phyloP scores from a whole-genome alignment of 2,888 invertebrate species.

The Nycteola revayana region DNA sequence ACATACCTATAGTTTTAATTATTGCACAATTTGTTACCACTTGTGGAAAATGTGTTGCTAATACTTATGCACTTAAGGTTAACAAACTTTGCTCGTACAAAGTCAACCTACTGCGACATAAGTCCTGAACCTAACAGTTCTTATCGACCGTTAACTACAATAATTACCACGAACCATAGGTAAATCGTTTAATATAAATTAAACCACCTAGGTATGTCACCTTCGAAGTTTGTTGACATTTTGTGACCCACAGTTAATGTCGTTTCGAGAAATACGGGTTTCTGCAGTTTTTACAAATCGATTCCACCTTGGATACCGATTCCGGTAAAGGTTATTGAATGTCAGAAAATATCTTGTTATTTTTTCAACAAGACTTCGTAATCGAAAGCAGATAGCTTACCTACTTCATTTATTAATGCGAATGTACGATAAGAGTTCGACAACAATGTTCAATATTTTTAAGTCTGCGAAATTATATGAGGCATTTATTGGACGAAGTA shows the following conservation, averaged over 20 bases:
- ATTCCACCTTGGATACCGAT: conserved; percentile 54
- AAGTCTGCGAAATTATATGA: no score
- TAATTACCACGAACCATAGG: conserved; percentile 5
- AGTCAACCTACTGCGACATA: no score
- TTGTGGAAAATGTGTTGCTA: no score
- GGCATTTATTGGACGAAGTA: no score
- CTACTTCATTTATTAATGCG: conserved; percentile 30
- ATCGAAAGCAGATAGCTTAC: conserved; percentile 36
- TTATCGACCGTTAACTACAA: conserved; percentile 16
- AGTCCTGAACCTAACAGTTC: conserved; percentile 6
- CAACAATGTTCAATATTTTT: conserved; percentile 18
- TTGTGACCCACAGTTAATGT: conserved; percentile 43
- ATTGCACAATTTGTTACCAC: no score
- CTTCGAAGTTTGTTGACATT: conserved; percentile 65
- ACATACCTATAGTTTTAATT: no score
- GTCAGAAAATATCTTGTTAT: conserved; percentile 35
- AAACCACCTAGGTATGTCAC: conserved; percentile 33
- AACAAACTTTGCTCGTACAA: no score
- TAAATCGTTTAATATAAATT: conserved; percentile 14
- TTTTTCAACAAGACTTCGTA: conserved; percentile 11
- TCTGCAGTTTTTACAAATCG: conserved; percentile 54
- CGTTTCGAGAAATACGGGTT: conserved; percentile 52
- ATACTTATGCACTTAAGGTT: no score
- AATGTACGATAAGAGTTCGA: conserved; percentile 56
- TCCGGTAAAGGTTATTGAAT: conserved; percentile 57